A percentile compares a stretch with the other conserved stretches of the same genome.
These are phyloP conservation scores for Lymantria dispar DNA, from an alignment of 2,888 invertebrate species.

Conservation along the genomic window DNA sequence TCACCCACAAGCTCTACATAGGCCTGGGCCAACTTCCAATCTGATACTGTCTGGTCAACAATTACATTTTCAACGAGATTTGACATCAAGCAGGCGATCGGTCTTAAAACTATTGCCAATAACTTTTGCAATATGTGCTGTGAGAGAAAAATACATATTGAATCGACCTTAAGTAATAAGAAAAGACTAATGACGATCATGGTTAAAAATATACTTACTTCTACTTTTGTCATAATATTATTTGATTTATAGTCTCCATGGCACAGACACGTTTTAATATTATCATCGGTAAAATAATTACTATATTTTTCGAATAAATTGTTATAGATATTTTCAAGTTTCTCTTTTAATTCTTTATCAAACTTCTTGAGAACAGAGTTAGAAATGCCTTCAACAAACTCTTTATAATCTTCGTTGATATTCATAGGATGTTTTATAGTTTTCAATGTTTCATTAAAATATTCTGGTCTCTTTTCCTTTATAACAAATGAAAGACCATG, in stretches of 20 bases:
- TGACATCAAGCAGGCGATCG: no score
- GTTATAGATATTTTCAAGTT: slow-evolving; percentile 26
- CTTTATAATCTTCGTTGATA: slow-evolving; percentile 37
- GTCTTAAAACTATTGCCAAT: no score
- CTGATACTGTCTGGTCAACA: no score
- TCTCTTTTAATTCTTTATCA: slow-evolving; percentile 29
- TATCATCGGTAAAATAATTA: slow-evolving; percentile 31
- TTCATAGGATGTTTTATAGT: slow-evolving; percentile 19
- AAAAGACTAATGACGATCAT: no score
- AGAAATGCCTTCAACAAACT: slow-evolving; percentile 25
- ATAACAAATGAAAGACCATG: slow-evolving; percentile 51
- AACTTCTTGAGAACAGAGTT: slow-evolving; percentile 27
- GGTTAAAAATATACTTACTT: slow-evolving; percentile 42
- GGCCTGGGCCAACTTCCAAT: no score
- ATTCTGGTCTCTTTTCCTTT: slow-evolving; percentile 39
- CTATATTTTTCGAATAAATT: slow-evolving; percentile 29
- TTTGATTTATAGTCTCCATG: slow-evolving; percentile 57
- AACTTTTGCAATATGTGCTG: no score
- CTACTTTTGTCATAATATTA: slow-evolving; percentile 48
- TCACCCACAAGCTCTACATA: no score
- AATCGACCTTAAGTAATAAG: no score
- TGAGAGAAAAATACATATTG: no score
- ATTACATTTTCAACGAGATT: no score
- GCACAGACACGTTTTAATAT: slow-evolving; percentile 33
- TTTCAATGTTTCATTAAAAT: slow-evolving; percentile 41